Evolutionary conservation across 2,888 invertebrate genomes (phyloP), one percentile per base, ranked within the genome.

Genomic region (Orchestes rusci): DNA sequence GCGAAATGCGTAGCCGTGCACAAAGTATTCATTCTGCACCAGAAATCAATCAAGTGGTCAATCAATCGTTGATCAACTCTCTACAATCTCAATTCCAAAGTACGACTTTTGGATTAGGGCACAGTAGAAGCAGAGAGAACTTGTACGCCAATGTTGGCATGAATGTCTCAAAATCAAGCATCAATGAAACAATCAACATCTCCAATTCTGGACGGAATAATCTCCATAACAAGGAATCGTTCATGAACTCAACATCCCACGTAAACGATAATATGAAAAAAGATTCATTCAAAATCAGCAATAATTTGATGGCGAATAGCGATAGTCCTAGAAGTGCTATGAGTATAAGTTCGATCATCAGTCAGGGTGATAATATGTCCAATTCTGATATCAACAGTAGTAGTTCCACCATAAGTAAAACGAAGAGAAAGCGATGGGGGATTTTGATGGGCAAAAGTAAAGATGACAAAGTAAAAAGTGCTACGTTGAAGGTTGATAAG

Each of bases 11-110:
- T 33, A 68, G 67, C 34, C 65, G 79, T 23, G 80, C 84, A 2
- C 80, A 80, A 23, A 84, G 84, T 53, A 73, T 83, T 18, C 83
- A 84, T 35, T 82, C 83, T 0, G 82, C 83, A 0, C 82, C 82
- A 5, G 81, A 82, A 55, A 69, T 69, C 39, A 65, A 63, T 45
- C 64, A 65, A 49, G 64, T 63, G 12, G 53, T 65, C 17, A 63
- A 63, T 45, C 62, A 61, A 43, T 51, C 60, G 2, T 54, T 64
- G n/a, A 60, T 64, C 2, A 62, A 62, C 45, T 58, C 62, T 3
- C 53, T 65, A n/a, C 59, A 60, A 23, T 46, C 55, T 3, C 61
- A 57, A 46, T 41, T 59, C 20, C 62, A 62, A 49, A 57, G 61
- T 33, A 48, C 61, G 19, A 39, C 28, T 27, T 27, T 41, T n/a